Percentiles rank a stretch among this genome's conserved stretches.
Conservation (phyloP, 1,140 invertebrate genomes). For the Probaryconus sp. region DNA sequence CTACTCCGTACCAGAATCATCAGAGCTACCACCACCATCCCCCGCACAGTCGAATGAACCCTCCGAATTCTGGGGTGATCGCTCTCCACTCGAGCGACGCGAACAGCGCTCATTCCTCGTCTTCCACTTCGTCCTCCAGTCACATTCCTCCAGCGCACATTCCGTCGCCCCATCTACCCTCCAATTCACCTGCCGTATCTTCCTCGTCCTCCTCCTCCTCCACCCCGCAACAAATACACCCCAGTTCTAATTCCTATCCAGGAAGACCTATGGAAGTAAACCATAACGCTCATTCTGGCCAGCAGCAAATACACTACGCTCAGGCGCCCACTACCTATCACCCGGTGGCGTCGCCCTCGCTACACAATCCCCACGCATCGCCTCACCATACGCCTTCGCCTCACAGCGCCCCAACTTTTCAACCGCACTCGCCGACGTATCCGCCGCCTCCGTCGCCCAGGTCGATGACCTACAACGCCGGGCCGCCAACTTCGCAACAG, state of each 20-base stretch:
- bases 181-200: conserved; percentile 37
- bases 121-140: conserved; percentile 65
- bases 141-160: conserved; percentile 75
- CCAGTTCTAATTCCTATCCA: conserved; percentile 25
- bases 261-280: conserved; percentile 58
- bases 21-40: conserved; percentile 22
- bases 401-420: conserved; percentile 64
- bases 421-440: conserved; percentile 73
- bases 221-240: conserved; percentile 32
- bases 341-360: conserved; percentile 54
- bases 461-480: conserved; percentile 62
- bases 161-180: conserved; percentile 69
- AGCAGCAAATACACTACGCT: conserved; percentile 65
- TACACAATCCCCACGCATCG: conserved; percentile 66
- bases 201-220: conserved; percentile 36
- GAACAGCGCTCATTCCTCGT: conserved; percentile 46
- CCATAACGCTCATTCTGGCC: conserved; percentile 30
- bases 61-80: conserved; percentile 44
- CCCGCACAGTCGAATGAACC: conserved; percentile 37
- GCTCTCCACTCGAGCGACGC: conserved; percentile 47
- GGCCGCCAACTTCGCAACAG: conserved; percentile 61
- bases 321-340: conserved; percentile 59
- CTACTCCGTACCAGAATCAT: conserved; percentile 1
- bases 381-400: conserved; percentile 69
- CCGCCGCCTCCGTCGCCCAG: conserved; percentile 67